A percentile compares a stretch with the other conserved stretches of the same genome.
phyloP scores from a whole-genome alignment of 2,113 vertebrate species.

The Oryzias javanicus region DNA sequence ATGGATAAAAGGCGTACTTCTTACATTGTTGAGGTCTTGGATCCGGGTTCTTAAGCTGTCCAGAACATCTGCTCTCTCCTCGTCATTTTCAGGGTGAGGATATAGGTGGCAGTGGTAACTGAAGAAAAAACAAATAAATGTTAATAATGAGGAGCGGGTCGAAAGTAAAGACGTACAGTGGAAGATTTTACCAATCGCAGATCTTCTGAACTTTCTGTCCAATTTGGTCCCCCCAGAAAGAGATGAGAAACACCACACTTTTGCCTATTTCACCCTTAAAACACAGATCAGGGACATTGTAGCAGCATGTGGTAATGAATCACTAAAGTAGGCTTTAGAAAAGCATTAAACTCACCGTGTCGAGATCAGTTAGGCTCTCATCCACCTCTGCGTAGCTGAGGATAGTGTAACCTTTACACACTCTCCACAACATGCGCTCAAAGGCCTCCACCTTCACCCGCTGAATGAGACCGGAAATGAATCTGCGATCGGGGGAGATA shows the following conservation, averaged over 20 bases:
- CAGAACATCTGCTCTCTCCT: conserved; percentile 85
- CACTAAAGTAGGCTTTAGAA: background rate
- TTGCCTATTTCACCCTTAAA: conserved; percentile 88
- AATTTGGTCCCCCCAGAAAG: conserved; percentile 97
- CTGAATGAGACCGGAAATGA: conserved; percentile 91
- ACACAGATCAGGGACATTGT: conserved; percentile 7
- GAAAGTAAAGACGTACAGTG: background rate
- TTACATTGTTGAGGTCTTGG: conserved; percentile 89
- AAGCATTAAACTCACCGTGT: conserved; percentile 81
- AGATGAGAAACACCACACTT: conserved; percentile 92
- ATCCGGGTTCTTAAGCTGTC: conserved; percentile 89
- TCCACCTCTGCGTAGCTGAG: conserved; percentile 90
- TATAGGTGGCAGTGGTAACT: conserved; percentile 97
- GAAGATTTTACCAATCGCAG: conserved; percentile 88
- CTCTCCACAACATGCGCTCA: conserved; percentile 95
- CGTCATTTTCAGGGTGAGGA: conserved; percentile 86
- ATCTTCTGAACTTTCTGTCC: conserved; percentile 98
- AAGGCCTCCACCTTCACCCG: conserved; percentile 91
- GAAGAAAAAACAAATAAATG: conserved; percentile 7
- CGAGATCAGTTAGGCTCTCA: conserved; percentile 84
- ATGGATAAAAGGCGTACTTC: conserved; percentile 21
- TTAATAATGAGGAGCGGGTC: background rate
- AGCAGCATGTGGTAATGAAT: background rate
- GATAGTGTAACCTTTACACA: conserved; percentile 94
- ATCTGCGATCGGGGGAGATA: conserved; percentile 70